These are phyloP conservation scores for Hypselothyrea guttata DNA, from an alignment of 2,888 invertebrate genomes.

Conservation along the genomic window DNA sequence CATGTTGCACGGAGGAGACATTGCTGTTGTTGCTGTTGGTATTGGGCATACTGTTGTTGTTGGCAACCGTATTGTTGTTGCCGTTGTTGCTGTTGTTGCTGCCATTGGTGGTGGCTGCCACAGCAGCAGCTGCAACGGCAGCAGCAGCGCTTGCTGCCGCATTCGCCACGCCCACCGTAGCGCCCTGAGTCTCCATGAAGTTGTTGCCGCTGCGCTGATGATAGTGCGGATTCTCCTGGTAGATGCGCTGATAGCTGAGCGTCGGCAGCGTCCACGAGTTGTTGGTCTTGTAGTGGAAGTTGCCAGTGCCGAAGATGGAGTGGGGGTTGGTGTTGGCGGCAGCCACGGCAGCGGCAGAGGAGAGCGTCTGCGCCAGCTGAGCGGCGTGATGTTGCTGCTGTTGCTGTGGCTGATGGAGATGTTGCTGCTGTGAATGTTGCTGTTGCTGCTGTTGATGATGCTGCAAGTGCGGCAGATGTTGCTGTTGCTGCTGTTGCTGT, in stretches of 20 bases:
- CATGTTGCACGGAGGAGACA: slow-evolving; percentile 72
- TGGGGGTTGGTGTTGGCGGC: slow-evolving; percentile 77
- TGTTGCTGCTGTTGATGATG: slow-evolving; percentile 65
- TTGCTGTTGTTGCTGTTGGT: slow-evolving; percentile 30
- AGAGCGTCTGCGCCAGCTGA: slow-evolving; percentile 75
- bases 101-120: slow-evolving; percentile 11
- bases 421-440: slow-evolving; percentile 61
- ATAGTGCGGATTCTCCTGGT: slow-evolving; percentile 79
- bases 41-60: slow-evolving; percentile 13
- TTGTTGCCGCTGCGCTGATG: slow-evolving; percentile 71
- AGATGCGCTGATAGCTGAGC: slow-evolving; percentile 80
- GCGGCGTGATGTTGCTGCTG: slow-evolving; percentile 66
- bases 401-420: slow-evolving; percentile 58
- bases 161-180: slow-evolving; percentile 24
- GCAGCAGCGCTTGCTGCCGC: slow-evolving; percentile 43
- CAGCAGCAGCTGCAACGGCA: slow-evolving; percentile 35
- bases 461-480: slow-evolving; percentile 42
- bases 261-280: slow-evolving; percentile 81
- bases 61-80: slow-evolving; percentile 15
- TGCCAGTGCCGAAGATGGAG: slow-evolving; percentile 81
- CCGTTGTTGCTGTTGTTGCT: slow-evolving; percentile 16
- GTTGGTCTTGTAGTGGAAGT: slow-evolving; percentile 81
- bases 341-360: slow-evolving; percentile 66
- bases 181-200: slow-evolving; percentile 64
- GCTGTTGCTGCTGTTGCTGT: slow-evolving; percentile 53